A percentile compares a stretch with the other conserved stretches of the same genome.
These are phyloP conservation scores for Scartelaos histophorus DNA, from an alignment of 2,113 vertebrate species.

Conservation along the genomic window DNA sequence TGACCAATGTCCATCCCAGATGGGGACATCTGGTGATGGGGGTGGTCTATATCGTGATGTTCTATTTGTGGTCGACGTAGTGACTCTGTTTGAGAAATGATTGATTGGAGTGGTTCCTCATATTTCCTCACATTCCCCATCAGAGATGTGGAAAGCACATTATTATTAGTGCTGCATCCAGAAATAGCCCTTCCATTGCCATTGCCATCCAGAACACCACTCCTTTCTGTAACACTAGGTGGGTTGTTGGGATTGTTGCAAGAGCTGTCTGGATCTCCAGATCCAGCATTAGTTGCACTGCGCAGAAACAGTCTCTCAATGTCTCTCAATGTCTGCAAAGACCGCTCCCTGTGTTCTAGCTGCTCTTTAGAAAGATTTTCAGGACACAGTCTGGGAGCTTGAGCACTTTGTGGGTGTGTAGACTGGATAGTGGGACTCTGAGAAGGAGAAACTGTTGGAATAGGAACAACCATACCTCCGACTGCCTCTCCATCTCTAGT, in stretches of 20 bases:
- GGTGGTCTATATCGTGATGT: slow-evolving; percentile 67
- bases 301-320: slow-evolving; percentile 91
- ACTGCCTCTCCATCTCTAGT: slow-evolving; percentile 52
- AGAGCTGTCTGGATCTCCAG: slow-evolving; percentile 78
- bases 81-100: slow-evolving; percentile 93
- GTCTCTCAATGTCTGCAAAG: slow-evolving; percentile 93
- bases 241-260: slow-evolving; percentile 51
- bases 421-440: slow-evolving; percentile 70
- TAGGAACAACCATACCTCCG: slow-evolving; percentile 51
- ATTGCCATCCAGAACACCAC: slow-evolving; percentile 55
- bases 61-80: slow-evolving; percentile 82
- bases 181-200: slow-evolving; percentile 59
- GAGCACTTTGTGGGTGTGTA: slow-evolving; percentile 66
- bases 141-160: slow-evolving; percentile 39
- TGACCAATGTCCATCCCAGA: slow-evolving; percentile 86
- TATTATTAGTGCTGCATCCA: slow-evolving; percentile 54
- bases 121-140: slow-evolving; percentile 85
- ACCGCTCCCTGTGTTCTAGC: slow-evolving; percentile 93
- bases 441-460: slow-evolving; percentile 65
- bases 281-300: slow-evolving; percentile 76
- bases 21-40: slow-evolving; percentile 77
- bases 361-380: slow-evolving; percentile 91
- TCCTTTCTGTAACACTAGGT: slow-evolving; percentile 66
- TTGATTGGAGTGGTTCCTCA: slow-evolving; percentile 93
- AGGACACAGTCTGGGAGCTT: slow-evolving; percentile 50